Conservation (phyloP, 1,140 invertebrate species). For the Trissolcus basalis region DNA sequence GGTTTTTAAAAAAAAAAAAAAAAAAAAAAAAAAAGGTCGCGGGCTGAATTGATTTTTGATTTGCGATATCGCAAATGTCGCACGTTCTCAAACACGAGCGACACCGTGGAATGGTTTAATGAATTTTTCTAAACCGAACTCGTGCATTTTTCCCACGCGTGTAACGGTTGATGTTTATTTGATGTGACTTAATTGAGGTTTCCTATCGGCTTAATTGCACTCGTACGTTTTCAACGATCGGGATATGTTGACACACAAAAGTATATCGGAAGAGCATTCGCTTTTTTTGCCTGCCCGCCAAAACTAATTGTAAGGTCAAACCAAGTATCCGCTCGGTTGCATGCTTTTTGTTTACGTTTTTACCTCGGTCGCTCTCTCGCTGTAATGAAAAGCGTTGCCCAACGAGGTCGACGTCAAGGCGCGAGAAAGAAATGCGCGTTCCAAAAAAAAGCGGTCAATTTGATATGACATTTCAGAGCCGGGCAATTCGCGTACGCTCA, state of each 20-base stretch:
- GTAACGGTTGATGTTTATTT: constrained; percentile 23
- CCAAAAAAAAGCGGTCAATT: constrained; percentile 12
- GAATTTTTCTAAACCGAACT: neutral
- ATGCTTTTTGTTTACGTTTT: constrained; percentile 5
- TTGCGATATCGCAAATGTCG: too few relatives aligned
- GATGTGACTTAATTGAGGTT: constrained; percentile 26
- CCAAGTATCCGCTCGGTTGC: constrained; percentile 11
- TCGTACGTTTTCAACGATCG: constrained; percentile 10
- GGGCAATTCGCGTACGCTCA: neutral
- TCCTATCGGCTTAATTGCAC: constrained; percentile 26
- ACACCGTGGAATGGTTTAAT: neutral
- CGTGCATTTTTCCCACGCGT: constrained; percentile 24
- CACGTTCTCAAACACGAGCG: neutral
- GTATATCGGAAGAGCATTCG: constrained; percentile 4
- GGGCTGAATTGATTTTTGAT: too few relatives aligned
- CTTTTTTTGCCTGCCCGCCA: constrained; percentile 7
- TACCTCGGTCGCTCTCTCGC: neutral
- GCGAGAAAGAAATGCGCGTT: neutral
- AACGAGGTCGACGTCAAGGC: constrained; percentile 5
- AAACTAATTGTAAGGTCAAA: constrained; percentile 33
- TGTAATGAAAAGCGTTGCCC: constrained; percentile 9
- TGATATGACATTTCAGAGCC: constrained; percentile 26
- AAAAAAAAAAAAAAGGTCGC: too few relatives aligned
- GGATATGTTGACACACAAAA: constrained; percentile 11
- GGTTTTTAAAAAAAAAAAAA: too few relatives aligned